Conservation (phyloP, 2,113 vertebrate species). For the Pedionomus torquatus region DNA sequence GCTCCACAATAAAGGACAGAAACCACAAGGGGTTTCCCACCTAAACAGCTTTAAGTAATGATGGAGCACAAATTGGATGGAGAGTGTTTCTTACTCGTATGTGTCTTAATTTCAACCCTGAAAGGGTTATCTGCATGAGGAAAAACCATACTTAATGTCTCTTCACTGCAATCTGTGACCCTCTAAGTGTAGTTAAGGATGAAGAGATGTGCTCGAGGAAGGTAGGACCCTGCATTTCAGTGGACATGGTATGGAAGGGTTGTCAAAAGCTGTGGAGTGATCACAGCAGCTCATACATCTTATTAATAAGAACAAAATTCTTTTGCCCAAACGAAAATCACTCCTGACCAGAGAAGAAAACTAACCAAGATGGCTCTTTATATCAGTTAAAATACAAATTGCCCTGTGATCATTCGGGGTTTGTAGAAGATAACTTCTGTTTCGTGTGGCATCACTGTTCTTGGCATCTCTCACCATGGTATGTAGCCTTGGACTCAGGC, state of each 20-base stretch:
- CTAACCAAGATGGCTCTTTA: neutral
- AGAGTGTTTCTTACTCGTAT: neutral
- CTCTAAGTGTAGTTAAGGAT: neutral
- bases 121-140: neutral
- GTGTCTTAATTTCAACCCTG: neutral
- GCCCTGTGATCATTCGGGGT: constrained; percentile 34
- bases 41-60: neutral
- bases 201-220: neutral
- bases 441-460: constrained; percentile 60
- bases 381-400: constrained; percentile 33
- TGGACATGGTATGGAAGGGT: neutral
- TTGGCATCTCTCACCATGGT: constrained; percentile 58
- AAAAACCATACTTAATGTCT: neutral
- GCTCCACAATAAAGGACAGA: neutral
- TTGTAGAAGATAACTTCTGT: constrained; percentile 58
- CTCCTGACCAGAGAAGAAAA: neutral
- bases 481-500: constrained; percentile 53
- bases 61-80: neutral
- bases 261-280: neutral
- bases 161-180: neutral
- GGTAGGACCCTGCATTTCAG: neutral
- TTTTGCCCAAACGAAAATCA: neutral
- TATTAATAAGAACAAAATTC: constrained; percentile 21
- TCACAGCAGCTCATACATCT: neutral
- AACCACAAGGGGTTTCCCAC: neutral